Conservation (phyloP, 1,140 invertebrate genomes). For the Caenorhabditis latens region DNA sequence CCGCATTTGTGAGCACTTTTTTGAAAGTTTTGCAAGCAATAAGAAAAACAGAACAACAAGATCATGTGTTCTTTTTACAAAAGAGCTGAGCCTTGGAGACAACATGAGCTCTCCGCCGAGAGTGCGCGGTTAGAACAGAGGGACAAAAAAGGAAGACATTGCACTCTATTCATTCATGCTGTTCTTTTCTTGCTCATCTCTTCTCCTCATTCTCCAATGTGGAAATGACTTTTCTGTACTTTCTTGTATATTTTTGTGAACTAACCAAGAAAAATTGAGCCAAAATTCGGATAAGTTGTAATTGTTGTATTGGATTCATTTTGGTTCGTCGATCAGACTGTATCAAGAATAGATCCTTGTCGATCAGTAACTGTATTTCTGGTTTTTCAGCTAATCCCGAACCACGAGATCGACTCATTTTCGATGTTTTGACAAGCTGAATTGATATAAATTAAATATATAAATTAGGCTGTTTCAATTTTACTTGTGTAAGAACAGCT, state of each 20-base stretch:
- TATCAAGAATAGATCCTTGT: conserved; percentile 60
- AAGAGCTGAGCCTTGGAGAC: too few species aligned
- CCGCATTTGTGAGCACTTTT: too few species aligned
- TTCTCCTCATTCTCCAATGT: too few species aligned
- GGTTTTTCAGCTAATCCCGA: conserved; percentile 28
- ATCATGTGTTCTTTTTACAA: too few species aligned
- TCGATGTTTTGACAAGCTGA: conserved; percentile 32
- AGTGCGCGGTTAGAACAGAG: too few species aligned
- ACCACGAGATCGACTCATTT: background rate
- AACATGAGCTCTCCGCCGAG: too few species aligned
- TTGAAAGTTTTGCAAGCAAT: too few species aligned
- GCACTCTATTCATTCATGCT: too few species aligned
- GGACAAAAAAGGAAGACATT: too few species aligned
- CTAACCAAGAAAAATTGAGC: conserved; percentile 54
- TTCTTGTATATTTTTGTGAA: background rate
- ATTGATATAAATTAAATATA: background rate
- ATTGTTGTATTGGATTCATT: conserved; percentile 53
- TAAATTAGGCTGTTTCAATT: background rate
- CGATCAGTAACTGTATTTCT: conserved; percentile 46
- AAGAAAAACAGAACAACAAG: background rate
- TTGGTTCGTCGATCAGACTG: conserved; percentile 30
- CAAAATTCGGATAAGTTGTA: conserved; percentile 41
- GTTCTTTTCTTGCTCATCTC: too few species aligned
- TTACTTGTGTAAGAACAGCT: background rate
- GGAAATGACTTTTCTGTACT: background rate